A percentile compares a stretch with the other conserved stretches of the same genome.
These are phyloP conservation scores for Berghia stephanieae DNA, from an alignment of 1,140 invertebrate species.

Conservation along the genomic window DNA sequence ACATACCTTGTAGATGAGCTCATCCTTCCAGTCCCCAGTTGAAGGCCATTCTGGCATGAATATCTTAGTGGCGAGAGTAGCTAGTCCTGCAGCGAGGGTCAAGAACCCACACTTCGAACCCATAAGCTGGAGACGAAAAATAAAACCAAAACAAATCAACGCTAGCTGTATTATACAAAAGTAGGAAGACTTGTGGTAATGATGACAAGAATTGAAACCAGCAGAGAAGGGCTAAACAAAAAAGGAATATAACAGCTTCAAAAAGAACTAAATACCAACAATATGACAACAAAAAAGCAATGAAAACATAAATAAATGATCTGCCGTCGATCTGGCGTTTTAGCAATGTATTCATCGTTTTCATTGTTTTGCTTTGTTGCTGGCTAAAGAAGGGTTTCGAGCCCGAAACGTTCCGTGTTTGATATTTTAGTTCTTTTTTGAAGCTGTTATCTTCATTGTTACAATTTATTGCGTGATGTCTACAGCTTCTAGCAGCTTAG, in stretches of 20 bases:
- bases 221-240: not conserved
- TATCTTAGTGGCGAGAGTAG: conserved; percentile 11
- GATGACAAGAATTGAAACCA: not conserved
- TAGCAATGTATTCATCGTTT: too few relatives aligned
- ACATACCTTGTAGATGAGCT: conserved; percentile 10
- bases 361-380: too few relatives aligned
- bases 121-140: conserved; percentile 16
- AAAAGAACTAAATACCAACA: not conserved
- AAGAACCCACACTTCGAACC: conserved; percentile 4
- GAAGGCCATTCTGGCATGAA: conserved; percentile 27
- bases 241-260: not conserved
- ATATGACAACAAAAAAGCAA: not conserved
- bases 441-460: too few relatives aligned
- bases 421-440: too few relatives aligned
- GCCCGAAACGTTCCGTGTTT: too few relatives aligned
- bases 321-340: too few relatives aligned
- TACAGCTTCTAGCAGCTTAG: too few relatives aligned
- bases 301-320: too few relatives aligned
- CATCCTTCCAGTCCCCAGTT: conserved; percentile 22
- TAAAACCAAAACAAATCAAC: not conserved
- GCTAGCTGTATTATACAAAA: too few relatives aligned
- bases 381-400: too few relatives aligned
- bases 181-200: too few relatives aligned
- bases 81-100: not conserved
- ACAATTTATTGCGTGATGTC: too few relatives aligned